Base-by-base conservation (phyloP, 2,797 vertebrate genomes). In the Micrastur ruficollis region DNA sequence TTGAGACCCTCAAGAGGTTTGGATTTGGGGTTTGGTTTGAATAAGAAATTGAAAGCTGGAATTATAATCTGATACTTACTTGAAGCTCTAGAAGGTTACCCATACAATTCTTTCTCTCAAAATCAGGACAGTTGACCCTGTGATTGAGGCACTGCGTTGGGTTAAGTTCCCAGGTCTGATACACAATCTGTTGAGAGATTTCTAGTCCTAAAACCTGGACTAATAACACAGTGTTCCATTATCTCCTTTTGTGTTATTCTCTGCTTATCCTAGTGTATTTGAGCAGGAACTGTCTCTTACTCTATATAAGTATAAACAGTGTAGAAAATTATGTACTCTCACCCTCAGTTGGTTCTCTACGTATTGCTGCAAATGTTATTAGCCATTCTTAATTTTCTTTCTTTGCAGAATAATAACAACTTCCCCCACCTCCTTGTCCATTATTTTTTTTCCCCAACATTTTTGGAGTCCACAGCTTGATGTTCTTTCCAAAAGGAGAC, bases 1-100 rank as follows among this genome's bases (percentile, higher is more conserved):
- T 12, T 49, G 78, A 74, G 52, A 82, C 38, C 29, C 71, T 86
- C 70, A 40, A 38, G 63, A 87, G 44, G 26, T 44, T 42, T 89
- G 65, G 58, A 59, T 83, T 42, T 90, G 56, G 26, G 13, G 8
- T 68, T 95, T 94, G 61, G 29, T 90, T 86, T 85, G 50, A 95
- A 62, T 81, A 79, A 89, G 65, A 93, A 94, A 93, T 65, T 53
- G 81, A 80, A 80, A 94, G 26, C 86, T 92, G 47, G 65, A 96
- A 68, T 70, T 89, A 63, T 85, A 94, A 90, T 90, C 56, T 58
- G 56, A 81, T 44, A 89, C 61, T 61, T 78, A 53, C 23, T 61
- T 88, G 79, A 95, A 79, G 79, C 47, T 95, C 67, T 86, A 46
- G 52, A 87, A 84, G 52, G 15, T 73, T 90, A 38, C 42, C 14